phyloP scores from a whole-genome alignment of 2,113 vertebrate species.

The Turnix velox region DNA sequence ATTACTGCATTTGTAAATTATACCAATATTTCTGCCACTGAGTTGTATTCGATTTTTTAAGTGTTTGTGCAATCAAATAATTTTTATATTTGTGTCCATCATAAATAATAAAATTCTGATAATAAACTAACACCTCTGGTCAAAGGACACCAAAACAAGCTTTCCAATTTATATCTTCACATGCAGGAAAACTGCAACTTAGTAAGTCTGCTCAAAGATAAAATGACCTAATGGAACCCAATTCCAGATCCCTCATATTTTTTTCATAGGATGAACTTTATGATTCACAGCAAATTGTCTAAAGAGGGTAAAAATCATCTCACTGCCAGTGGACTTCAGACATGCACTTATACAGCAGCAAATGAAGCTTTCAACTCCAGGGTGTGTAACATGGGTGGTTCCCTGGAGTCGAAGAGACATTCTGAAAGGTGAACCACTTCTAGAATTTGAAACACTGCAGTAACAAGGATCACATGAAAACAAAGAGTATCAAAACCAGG shows the following conservation, averaged over 20 bases:
- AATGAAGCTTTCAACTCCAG: not conserved
- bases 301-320: not conserved
- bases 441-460: not conserved
- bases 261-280: not conserved
- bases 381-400: accelerated
- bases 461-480: not conserved
- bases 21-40: not conserved
- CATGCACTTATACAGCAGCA: accelerated
- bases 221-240: not conserved
- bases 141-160: not conserved
- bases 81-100: not conserved
- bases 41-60: not conserved
- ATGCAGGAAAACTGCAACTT: not conserved
- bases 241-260: not conserved
- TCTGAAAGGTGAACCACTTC: not conserved
- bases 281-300: not conserved
- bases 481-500: not conserved
- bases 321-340: not conserved
- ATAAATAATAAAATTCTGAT: not conserved
- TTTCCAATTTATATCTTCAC: not conserved
- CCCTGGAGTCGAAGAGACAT: not conserved
- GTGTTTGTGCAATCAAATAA: not conserved
- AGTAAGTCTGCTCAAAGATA: not conserved
- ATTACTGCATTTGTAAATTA: not conserved
- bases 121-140: not conserved